phyloP scores from a whole-genome alignment of 2,888 invertebrate genomes.

The Sepioteuthis lessoniana region DNA sequence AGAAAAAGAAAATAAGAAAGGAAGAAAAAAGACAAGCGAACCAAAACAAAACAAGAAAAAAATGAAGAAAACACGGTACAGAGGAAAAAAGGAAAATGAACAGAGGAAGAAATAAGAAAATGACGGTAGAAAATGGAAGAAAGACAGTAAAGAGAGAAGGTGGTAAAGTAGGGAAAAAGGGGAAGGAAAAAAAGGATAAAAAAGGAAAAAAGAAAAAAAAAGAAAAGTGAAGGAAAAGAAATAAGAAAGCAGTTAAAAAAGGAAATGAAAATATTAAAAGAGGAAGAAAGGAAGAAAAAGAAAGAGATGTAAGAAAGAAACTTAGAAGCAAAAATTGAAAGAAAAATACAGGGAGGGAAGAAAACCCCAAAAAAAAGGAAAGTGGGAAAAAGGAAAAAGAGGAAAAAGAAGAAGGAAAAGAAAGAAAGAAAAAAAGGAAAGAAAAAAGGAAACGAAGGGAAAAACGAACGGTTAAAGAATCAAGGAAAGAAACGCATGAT shows the following conservation, averaged over 20 bases:
- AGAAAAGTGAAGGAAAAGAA: too few species aligned
- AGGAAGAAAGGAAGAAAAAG: too few species aligned
- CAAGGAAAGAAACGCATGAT: too few species aligned
- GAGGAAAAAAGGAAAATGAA: too few species aligned
- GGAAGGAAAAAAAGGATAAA: too few species aligned
- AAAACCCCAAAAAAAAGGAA: not conserved
- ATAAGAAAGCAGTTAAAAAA: too few species aligned
- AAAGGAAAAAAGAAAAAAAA: too few species aligned
- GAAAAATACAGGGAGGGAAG: not conserved
- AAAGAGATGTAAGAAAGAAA: too few species aligned
- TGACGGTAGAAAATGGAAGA: too few species aligned
- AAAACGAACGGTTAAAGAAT: not conserved
- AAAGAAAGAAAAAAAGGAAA: not conserved
- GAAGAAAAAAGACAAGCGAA: not conserved
- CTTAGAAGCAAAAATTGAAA: too few species aligned
- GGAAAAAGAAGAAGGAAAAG: not conserved
- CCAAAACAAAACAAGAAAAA: not conserved
- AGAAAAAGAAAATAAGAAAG: not conserved
- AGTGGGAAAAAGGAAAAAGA: not conserved
- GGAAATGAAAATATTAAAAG: too few species aligned
- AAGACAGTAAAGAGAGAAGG: not conserved
- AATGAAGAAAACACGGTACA: not conserved
- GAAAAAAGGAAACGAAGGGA: not conserved
- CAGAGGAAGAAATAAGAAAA: not conserved
- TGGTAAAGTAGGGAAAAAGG: too few species aligned